Base-by-base conservation (phyloP, 2,888 invertebrate genomes). In the Pasiphila rectangulata region DNA sequence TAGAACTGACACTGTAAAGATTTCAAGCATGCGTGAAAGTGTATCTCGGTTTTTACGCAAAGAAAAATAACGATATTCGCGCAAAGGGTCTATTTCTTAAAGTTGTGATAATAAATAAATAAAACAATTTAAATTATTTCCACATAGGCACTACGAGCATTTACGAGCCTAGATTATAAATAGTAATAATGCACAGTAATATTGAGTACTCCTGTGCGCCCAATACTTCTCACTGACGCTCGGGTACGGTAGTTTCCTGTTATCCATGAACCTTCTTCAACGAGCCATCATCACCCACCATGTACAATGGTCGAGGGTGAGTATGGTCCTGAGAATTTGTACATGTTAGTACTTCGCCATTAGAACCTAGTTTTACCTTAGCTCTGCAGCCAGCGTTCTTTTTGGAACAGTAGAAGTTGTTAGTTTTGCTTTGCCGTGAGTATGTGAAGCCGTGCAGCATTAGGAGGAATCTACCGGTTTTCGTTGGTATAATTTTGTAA, bases 381-480 rank as follows among this genome's bases (percentile, higher is more conserved):
- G 61, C 60, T 37, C 54, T 61, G 36, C 64, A 63, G 2, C 58
- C 57, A n/a, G 12, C 20, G 3, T 49, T 38, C 40, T 57, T 61
- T 9, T 41, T 51, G 1, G 63, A 59, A 21, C 62, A 64, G 15
- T 57, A 54, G 32, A 45, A 64, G 35, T 45, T 46, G 17, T 51
- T 42, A 5, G 40, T 19, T 20, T 20, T 10, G 2, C 34, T 16
- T 19, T 45, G 32, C 5, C 46, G 51, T 1, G 57, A 58, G 19
- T 53, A 63, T 0, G 61, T 61, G 30, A 43, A 61, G 0, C 60
- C 60, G 10, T 54, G 42, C 6, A 57, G 23, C 57, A 62, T 52
- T 1, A 64, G 42, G 0, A 55, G 47, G n/a, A 36, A 49, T 29
- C 41, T 23, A 1, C 48, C 48, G 4, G 19, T 39, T 29, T 21